Percentiles rank a stretch among this genome's conserved stretches.
phyloP scores from a whole-genome alignment of 2,888 invertebrate genomes.

The Tenthredo mesomela region DNA sequence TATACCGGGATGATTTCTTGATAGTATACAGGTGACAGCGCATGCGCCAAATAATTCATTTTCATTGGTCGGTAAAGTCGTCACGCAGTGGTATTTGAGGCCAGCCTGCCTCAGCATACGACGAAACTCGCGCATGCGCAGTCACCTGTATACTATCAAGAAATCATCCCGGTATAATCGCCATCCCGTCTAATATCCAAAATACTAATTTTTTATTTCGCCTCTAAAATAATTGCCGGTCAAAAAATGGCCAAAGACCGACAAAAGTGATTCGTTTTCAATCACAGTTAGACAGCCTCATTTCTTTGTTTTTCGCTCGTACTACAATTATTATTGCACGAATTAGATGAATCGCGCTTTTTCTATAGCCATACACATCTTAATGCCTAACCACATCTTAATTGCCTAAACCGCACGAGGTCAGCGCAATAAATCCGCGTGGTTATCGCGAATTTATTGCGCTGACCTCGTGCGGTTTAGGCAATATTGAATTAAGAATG shows the following conservation, averaged over 20 bases:
- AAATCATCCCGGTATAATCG: too few relatives aligned
- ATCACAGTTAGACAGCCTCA: neutral
- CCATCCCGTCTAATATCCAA: neutral
- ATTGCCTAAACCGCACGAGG: neutral
- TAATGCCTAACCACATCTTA: too few relatives aligned
- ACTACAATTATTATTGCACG: neutral
- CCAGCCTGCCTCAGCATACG: too few relatives aligned
- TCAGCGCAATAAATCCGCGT: neutral
- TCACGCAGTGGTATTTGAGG: too few relatives aligned
- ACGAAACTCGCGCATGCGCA: too few relatives aligned
- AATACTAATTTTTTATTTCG: neutral
- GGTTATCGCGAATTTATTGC: neutral
- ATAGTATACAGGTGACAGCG: too few relatives aligned
- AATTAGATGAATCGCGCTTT: neutral
- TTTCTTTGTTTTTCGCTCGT: neutral
- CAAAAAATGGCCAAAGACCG: neutral
- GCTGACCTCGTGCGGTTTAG: neutral
- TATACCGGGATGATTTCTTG: too few relatives aligned
- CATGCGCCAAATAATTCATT: too few relatives aligned
- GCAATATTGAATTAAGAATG: neutral
- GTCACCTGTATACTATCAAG: too few relatives aligned
- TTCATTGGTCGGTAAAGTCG: too few relatives aligned
- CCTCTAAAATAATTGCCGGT: neutral
- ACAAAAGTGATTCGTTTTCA: neutral
- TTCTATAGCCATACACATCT: neutral